phyloP scores from a whole-genome alignment of 2,888 invertebrate species.

The Pyrrhia umbra region DNA sequence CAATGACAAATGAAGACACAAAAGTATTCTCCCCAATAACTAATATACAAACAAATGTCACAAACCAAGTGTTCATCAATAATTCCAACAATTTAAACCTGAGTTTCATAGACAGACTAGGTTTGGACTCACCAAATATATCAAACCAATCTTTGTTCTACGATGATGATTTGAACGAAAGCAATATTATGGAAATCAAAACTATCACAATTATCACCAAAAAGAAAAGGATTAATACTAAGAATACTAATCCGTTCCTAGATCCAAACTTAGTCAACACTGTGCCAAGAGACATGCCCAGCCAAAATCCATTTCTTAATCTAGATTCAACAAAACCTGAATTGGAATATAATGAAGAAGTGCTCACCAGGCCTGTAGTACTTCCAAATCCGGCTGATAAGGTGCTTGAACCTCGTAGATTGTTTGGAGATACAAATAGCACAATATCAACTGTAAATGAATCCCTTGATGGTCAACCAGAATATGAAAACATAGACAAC shows the following conservation, averaged over 20 bases:
- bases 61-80: conserved; percentile 81
- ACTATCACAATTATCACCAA: conserved; percentile 87
- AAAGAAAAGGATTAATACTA: conserved; percentile 77
- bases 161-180: conserved; percentile 88
- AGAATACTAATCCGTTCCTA: conserved; percentile 86
- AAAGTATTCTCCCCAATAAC: conserved; percentile 67
- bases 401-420: conserved; percentile 77
- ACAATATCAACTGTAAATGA: conserved; percentile 86
- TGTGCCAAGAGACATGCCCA: conserved; percentile 40
- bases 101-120: conserved; percentile 86
- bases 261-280: conserved; percentile 75
- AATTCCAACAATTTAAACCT: conserved; percentile 81
- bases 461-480: conserved; percentile 74
- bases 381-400: conserved; percentile 56
- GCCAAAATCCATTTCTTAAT: conserved; percentile 80
- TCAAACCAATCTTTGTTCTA: conserved; percentile 84
- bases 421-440: conserved; percentile 84
- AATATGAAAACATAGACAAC: conserved; percentile 84
- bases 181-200: conserved; percentile 89
- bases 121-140: conserved; percentile 80
- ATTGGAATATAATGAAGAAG: conserved; percentile 77
- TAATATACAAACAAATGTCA: conserved; percentile 78
- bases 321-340: conserved; percentile 67
- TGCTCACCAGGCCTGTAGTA: conserved; percentile 63
- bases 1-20: conserved; percentile 49